These are phyloP conservation scores for Ataeniobius toweri DNA, from an alignment of 2,797 vertebrate genomes.

Conservation along the genomic window DNA sequence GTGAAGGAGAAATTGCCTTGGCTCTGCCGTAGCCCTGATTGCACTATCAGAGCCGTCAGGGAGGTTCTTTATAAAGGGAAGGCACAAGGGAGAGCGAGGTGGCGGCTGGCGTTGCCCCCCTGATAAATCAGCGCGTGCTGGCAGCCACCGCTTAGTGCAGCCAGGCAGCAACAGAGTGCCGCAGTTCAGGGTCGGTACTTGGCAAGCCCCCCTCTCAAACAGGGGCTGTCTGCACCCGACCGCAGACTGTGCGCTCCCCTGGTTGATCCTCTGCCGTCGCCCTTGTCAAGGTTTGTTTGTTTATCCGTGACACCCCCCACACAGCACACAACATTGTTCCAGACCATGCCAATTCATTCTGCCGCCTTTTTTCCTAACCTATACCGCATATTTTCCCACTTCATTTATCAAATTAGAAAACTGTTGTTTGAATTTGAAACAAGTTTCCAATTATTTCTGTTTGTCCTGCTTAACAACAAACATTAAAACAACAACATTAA, in stretches of 20 bases:
- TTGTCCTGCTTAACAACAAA: conserved; percentile 16
- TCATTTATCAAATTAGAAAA: conserved; percentile 74
- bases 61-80: conserved; percentile 84
- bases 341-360: conserved; percentile 67
- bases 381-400: conserved; percentile 76
- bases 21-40: conserved; percentile 87
- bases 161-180: conserved; percentile 76
- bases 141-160: conserved; percentile 78
- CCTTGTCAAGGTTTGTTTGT: conserved; percentile 82
- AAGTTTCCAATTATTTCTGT: conserved; percentile 42
- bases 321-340: conserved; percentile 62
- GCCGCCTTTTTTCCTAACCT: conserved; percentile 64
- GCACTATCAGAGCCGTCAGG: conserved; percentile 87
- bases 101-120: conserved; percentile 81
- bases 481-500: background rate
- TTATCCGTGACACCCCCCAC: conserved; percentile 68
- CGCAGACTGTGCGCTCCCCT: conserved; percentile 70
- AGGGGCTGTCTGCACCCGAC: conserved; percentile 68
- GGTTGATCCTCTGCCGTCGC: conserved; percentile 70
- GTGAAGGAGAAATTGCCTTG: conserved; percentile 86
- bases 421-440: conserved; percentile 59
- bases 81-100: conserved; percentile 77
- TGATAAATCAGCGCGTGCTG: conserved; percentile 84
- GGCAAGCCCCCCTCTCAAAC: conserved; percentile 73
- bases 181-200: conserved; percentile 80